Percentiles rank a stretch among this genome's conserved stretches.
phyloP scores from a whole-genome alignment of 2,888 invertebrate species.

The Drosophila diplacantha region DNA sequence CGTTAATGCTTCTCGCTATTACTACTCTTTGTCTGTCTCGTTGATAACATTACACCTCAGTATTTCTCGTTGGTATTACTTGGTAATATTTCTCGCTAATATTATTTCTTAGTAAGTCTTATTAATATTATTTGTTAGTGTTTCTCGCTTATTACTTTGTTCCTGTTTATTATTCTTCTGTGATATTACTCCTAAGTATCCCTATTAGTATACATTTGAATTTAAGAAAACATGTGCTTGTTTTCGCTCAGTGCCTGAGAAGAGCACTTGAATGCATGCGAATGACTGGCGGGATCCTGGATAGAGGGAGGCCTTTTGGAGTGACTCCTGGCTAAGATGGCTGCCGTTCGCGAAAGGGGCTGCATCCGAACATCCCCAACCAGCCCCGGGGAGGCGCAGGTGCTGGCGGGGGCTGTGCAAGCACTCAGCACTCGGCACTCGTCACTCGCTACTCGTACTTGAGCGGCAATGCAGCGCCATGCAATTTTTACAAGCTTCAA shows the following conservation, averaged over 20 bases:
- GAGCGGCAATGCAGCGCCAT: constrained; percentile 69
- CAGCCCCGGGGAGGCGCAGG: not conserved
- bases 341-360: constrained; percentile 38
- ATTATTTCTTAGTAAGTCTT: no score
- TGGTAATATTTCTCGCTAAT: no score
- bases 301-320: constrained; percentile 44
- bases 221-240: no score
- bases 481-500: constrained; percentile 72
- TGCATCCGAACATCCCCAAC: constrained; percentile 1
- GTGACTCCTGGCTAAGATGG: constrained; percentile 67
- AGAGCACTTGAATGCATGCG: constrained; percentile 65
- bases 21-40: no score
- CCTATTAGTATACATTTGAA: not conserved
- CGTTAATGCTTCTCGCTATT: no score
- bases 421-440: constrained; percentile 38
- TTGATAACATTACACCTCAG: no score
- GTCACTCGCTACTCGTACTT: constrained; percentile 50
- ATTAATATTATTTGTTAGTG: no score
- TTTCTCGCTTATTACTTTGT: no score
- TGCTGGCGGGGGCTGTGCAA: not conserved
- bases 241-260: not conserved
- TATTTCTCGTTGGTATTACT: no score
- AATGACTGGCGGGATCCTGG: constrained; percentile 56
- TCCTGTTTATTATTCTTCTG: not conserved
- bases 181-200: not conserved